Conservation (phyloP, 1,140 invertebrate species). For the Procambarus clarkii region DNA sequence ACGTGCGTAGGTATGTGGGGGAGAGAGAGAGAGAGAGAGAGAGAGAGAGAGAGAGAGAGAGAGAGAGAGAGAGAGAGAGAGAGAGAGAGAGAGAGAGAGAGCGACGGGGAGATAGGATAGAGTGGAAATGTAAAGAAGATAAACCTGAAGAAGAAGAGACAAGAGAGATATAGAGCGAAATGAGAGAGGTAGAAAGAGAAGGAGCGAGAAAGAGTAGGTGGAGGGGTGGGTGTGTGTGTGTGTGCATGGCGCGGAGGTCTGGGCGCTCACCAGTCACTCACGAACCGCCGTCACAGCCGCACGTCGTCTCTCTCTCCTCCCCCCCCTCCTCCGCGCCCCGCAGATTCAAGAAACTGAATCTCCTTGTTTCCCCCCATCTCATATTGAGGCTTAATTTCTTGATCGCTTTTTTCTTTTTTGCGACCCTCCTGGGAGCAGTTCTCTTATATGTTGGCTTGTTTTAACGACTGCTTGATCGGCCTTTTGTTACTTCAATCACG, state of each 20-base stretch:
- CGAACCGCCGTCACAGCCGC: background rate
- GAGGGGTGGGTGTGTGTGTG: background rate
- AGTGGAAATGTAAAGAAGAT: background rate
- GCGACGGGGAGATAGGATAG: background rate
- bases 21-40: background rate
- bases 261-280: background rate
- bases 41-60: background rate
- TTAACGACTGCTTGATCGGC: slow-evolving; percentile 4
- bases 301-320: background rate
- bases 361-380: background rate
- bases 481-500: background rate
- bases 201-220: background rate
- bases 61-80: background rate
- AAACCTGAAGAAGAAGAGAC: background rate
- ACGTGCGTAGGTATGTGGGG: no score
- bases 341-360: slow-evolving; percentile 1
- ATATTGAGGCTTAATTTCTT: slow-evolving; percentile 19
- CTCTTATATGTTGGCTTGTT: slow-evolving; percentile 17
- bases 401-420: background rate
- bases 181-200: background rate
- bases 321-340: background rate
- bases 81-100: background rate
- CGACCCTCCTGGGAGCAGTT: background rate
- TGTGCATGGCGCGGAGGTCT: background rate
- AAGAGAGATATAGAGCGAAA: background rate